phyloP scores from a whole-genome alignment of 1,140 invertebrate species.

The Nasonia longicornis region DNA sequence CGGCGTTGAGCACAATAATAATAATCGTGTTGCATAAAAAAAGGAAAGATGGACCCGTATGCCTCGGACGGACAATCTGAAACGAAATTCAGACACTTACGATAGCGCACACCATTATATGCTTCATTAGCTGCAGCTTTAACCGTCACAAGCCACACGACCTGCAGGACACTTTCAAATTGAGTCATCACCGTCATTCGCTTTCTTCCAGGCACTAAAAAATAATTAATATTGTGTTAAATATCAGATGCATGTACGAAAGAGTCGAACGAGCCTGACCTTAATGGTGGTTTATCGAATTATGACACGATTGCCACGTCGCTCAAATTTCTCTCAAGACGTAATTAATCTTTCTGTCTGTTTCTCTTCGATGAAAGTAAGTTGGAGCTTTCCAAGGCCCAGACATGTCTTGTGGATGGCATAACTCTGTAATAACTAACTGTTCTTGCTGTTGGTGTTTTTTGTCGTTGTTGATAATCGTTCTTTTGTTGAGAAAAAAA shows the following conservation, averaged over 20 bases:
- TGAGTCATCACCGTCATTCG: constrained; percentile 38
- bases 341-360: not conserved
- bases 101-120: not conserved
- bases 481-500: too few species aligned
- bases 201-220: constrained; percentile 27
- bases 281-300: constrained; percentile 42
- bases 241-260: constrained; percentile 1
- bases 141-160: constrained; percentile 1
- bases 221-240: not conserved
- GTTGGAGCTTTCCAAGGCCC: not conserved
- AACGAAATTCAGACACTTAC: constrained; percentile 20
- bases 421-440: too few species aligned
- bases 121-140: constrained; percentile 31
- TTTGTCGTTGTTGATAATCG: not conserved
- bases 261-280: not conserved
- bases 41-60: not conserved
- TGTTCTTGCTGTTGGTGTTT: not conserved
- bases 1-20: not conserved
- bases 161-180: constrained; percentile 11
- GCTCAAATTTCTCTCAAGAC: not conserved
- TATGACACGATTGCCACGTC: constrained; percentile 33
- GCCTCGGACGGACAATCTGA: not conserved
- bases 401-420: too few species aligned
- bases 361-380: not conserved
- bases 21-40: constrained; percentile 5